Percentiles rank a stretch among this genome's conserved stretches.
phyloP scores from a whole-genome alignment of 1,140 invertebrate species.

The Drosophila bipectinata region DNA sequence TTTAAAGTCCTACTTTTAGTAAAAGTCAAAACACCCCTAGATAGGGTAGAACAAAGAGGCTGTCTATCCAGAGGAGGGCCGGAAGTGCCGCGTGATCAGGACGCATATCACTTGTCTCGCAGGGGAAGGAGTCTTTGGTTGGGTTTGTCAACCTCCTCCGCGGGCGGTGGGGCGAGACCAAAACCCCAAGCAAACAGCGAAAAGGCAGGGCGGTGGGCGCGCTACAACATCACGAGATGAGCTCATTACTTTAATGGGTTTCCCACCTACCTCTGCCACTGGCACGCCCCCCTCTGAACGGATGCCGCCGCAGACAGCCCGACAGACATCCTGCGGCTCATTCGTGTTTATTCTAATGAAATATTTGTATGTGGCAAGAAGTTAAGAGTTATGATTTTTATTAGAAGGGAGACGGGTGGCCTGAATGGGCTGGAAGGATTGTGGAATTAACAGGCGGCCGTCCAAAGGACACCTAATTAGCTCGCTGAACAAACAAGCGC shows the following conservation, averaged over 20 bases:
- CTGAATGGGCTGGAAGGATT: conserved; percentile 17
- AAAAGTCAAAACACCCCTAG: background rate
- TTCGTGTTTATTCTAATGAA: conserved; percentile 52
- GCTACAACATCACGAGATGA: conserved; percentile 60
- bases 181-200: conserved; percentile 29
- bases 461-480: conserved; percentile 61
- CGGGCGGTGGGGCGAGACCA: conserved; percentile 6
- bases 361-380: conserved; percentile 46
- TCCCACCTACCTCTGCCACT: conserved; percentile 24
- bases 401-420: conserved; percentile 27
- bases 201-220: conserved; percentile 27
- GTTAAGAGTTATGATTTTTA: conserved; percentile 56
- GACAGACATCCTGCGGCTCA: conserved; percentile 29
- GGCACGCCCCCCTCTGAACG: conserved; percentile 4
- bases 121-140: conserved; percentile 12
- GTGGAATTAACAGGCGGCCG: conserved; percentile 3
- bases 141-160: conserved; percentile 66
- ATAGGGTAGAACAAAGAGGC: background rate
- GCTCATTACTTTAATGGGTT: conserved; percentile 79
- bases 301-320: conserved; percentile 8
- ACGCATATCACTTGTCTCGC: conserved; percentile 10
- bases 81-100: conserved; percentile 60
- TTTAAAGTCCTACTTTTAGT: background rate
- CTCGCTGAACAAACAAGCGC: conserved; percentile 58
- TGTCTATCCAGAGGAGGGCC: conserved; percentile 16